Conservation (phyloP, 2,888 invertebrate species). For the Mythimna albipuncta region DNA sequence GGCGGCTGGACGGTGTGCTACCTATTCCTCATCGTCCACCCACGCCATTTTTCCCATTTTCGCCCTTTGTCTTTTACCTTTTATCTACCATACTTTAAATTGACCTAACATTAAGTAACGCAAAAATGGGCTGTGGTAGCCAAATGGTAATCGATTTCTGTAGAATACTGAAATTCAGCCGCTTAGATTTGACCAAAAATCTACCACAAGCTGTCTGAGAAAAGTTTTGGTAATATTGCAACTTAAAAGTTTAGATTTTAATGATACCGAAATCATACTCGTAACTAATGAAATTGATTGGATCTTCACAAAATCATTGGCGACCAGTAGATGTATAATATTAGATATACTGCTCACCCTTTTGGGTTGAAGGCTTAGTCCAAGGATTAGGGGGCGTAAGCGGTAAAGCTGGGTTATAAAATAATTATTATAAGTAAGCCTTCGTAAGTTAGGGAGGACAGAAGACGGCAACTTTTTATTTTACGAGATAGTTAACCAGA, state of each 20-base stretch:
- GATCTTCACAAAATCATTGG: slow-evolving; percentile 3
- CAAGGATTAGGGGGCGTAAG: slow-evolving; percentile 44
- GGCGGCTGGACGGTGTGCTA: too few species aligned
- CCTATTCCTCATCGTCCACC: too few species aligned
- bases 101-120: not conserved
- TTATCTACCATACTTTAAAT: too few species aligned
- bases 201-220: too few species aligned
- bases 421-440: slow-evolving; percentile 54
- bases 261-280: not conserved
- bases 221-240: too few species aligned
- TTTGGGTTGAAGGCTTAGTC: slow-evolving; percentile 42
- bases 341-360: slow-evolving; percentile 39
- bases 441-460: slow-evolving; percentile 26
- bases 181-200: too few species aligned
- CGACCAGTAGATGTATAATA: slow-evolving; percentile 25
- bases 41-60: too few species aligned
- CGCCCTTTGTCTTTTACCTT: too few species aligned
- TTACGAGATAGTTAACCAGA: not conserved
- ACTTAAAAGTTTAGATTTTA: not conserved
- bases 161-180: not conserved
- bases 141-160: not conserved
- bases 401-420: slow-evolving; percentile 55
- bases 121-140: not conserved
- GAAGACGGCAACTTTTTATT: slow-evolving; percentile 16
- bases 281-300: slow-evolving; percentile 2